Conservation (phyloP, 2,888 invertebrate species). For the Gisinianus flammeolus region DNA sequence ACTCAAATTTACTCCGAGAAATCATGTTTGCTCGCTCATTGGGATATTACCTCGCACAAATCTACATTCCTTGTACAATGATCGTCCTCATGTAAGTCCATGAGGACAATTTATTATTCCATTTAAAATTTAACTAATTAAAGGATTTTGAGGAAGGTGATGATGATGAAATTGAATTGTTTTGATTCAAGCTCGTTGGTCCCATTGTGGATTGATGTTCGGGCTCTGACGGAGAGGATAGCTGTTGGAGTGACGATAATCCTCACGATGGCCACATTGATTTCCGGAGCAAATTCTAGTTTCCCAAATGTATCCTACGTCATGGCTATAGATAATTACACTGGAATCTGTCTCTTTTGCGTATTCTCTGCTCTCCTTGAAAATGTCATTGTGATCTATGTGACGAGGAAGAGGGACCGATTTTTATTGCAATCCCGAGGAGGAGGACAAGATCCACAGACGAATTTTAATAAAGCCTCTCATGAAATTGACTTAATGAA, state of each 20-base stretch:
- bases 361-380: not conserved
- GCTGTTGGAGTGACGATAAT: conserved; percentile 30
- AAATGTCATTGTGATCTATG: conserved; percentile 25
- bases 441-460: not conserved
- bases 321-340: not conserved
- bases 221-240: conserved; percentile 4
- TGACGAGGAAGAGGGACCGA: not conserved
- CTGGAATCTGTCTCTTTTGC: conserved; percentile 10
- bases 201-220: conserved; percentile 10
- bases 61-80: conserved; percentile 8
- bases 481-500: no score
- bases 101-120: no score
- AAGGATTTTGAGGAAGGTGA: no score
- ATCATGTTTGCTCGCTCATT: not conserved
- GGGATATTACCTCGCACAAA: not conserved
- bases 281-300: not conserved
- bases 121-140: not conserved
- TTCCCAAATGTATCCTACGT: conserved; percentile 11
- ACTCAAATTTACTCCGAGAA: not conserved
- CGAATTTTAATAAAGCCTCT: not conserved
- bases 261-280: not conserved
- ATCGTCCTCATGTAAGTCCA: not conserved
- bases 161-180: not conserved
- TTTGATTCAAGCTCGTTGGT: not conserved
- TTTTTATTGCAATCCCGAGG: not conserved